These are phyloP conservation scores for Alaudala cheleensis DNA, from an alignment of 2,113 vertebrate genomes.

Conservation along the genomic window DNA sequence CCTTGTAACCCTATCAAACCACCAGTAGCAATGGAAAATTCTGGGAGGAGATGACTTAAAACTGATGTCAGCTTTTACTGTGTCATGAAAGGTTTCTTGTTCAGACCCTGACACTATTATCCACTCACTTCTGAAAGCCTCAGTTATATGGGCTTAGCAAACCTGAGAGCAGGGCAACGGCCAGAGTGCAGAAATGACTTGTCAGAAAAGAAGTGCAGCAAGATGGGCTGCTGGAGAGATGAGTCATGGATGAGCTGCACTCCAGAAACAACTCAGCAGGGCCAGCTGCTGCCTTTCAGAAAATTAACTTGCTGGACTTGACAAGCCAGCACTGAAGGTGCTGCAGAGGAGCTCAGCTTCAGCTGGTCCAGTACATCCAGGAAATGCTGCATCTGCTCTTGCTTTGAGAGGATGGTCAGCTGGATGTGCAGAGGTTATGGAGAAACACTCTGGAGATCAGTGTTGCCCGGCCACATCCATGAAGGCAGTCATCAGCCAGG, in stretches of 20 bases:
- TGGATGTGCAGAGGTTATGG: neutral
- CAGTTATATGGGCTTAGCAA: conserved; percentile 56
- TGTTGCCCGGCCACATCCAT: neutral
- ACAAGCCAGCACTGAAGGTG: neutral
- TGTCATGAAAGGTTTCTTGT: neutral
- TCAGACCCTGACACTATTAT: neutral
- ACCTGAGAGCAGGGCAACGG: conserved; percentile 67
- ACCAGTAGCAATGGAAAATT: neutral
- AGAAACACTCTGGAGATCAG: neutral
- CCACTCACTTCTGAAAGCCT: neutral
- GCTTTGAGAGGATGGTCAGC: neutral
- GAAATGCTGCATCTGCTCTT: neutral
- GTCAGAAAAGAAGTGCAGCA: neutral
- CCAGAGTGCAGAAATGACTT: conserved; percentile 55
- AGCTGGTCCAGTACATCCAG: neutral
- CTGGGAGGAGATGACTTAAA: neutral
- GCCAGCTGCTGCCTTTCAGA: conserved; percentile 39
- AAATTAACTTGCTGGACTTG: neutral
- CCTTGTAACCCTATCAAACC: neutral
- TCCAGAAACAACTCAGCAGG: conserved; percentile 72
- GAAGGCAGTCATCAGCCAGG: neutral
- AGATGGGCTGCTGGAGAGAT: conserved; percentile 50
- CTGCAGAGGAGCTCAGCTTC: neutral
- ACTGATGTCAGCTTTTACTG: neutral
- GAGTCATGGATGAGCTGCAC: conserved; percentile 51